Base-by-base conservation (phyloP, 2,113 vertebrate genomes). In the Sebastes fasciatus region DNA sequence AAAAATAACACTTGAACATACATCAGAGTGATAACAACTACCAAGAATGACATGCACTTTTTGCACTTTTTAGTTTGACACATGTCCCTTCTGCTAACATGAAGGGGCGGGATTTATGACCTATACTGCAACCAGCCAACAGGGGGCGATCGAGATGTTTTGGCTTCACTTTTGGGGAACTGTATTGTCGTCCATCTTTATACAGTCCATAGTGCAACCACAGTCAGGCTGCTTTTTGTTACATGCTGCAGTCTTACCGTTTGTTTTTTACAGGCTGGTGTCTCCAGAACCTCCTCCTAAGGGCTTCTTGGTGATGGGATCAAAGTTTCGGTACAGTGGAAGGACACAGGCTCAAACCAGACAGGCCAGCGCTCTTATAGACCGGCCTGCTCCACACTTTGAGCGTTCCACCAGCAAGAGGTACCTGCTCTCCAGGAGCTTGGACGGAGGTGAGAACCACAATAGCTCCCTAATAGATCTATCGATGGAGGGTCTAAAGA, bases 231-330 rank as follows among this genome's bases (percentile, higher is more conserved):
- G 3, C 8, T 26, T 43, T 42, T 63, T 63, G 13, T 42, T 8
- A 63, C 12, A 13, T 43, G 8, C 4, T 64, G 17, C 40, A 64
- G 2, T n/a, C 61, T 23, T 2, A 0, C 11, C 0, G 0, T 4
- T 34, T 65, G 23, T 23, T 43, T 80, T 14, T 61, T 16, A 72
- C 73, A 99, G 98, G 89, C 92, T 99, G 85, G 98, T 99, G 57
- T 99, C 97, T 67, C 98, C 98, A 0, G 98, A 99, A 85, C 98
- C 98, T 1, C 98, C 98, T 16, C 98, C 98, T 0, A 99, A 99
- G 87, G 98, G 98, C 26, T 99, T 99, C 93, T 92, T 99, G 86
- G 98, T 99, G 82, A 99, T 99, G 98, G 98, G 98, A 81, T 99
- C 98, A 84, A 99, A 99, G 95, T 99, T 99, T 80, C 96, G 98